Conservation (phyloP, 2,797 vertebrate genomes). For the Danio choprae region DNA sequence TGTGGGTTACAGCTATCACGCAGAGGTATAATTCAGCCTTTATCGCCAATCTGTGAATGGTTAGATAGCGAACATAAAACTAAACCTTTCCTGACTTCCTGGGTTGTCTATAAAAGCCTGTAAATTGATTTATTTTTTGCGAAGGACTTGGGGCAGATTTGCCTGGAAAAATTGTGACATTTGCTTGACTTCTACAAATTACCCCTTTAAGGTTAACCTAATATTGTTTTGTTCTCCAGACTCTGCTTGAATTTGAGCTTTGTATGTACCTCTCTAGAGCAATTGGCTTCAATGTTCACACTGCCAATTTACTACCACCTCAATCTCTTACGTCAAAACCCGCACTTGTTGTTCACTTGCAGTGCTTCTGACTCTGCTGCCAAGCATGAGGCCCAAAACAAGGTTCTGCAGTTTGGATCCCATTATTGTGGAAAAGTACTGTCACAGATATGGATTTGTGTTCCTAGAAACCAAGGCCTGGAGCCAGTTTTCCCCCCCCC, state of each 20-base stretch:
- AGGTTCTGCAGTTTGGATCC: slow-evolving; percentile 51
- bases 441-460: slow-evolving; percentile 56
- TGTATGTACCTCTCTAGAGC: not conserved
- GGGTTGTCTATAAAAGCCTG: too few species aligned
- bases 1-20: too few species aligned
- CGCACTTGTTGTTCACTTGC: slow-evolving; percentile 8
- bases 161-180: too few species aligned
- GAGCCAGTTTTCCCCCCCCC: slow-evolving; percentile 31
- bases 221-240: not conserved
- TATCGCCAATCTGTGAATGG: too few species aligned
- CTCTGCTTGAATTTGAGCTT: not conserved
- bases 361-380: not conserved
- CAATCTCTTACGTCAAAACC: slow-evolving; percentile 1
- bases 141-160: too few species aligned
- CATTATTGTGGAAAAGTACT: slow-evolving; percentile 62
- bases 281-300: not conserved
- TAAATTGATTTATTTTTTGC: too few species aligned
- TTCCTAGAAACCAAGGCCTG: slow-evolving; percentile 60
- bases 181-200: too few species aligned
- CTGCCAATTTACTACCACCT: not conserved
- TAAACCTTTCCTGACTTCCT: too few species aligned
- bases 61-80: too few species aligned
- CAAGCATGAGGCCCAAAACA: slow-evolving; percentile 44
- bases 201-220: not conserved
- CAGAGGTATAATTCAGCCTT: too few species aligned